Base-by-base conservation (phyloP, 2,797 vertebrate genomes). In the Selene dorsalis region DNA sequence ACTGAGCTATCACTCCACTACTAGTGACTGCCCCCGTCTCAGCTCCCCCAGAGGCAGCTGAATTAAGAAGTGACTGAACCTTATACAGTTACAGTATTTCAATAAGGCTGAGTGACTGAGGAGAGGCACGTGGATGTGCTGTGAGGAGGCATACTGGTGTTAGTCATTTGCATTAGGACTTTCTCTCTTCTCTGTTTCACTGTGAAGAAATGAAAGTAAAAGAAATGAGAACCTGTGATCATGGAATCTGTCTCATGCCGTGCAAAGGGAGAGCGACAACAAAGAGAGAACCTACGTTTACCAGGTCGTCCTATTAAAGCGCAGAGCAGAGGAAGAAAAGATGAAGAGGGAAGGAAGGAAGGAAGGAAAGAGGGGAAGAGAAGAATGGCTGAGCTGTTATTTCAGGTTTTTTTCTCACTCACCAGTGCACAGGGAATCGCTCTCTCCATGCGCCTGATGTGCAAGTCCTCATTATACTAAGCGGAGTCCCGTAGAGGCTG, bases 1-100 rank as follows among this genome's bases (percentile, higher is more conserved):
- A 94, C 88, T 85, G 73, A 65, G 81, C 77, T 79, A 91, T 91
- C 86, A 77, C 84, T 75, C 70, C 66, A 18, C 80, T 85, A 84
- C 91, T 80, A 81, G 78, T 62, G 65, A 32, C 69, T 80, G 66
- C 57, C 24, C 61, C 67, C 84, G 38, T 84, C 74, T 61, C 77
- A 80, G 81, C 84, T 85, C 61, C 66, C 77, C 62, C 75, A 60
- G 75, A 90, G 82, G 82, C 67, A 24, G 84, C 75, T 77, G 77
- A 89, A 90, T 91, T 89, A 86, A 87, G 84, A 69, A 69, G 65
- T 63, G 59, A 83, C 80, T 77, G 82, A 88, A 82, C 62, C 68
- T 30, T 80, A 69, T 70, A 80, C 79, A 77, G 85, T 85, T 72
- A 83, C 63, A 60, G 30, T 62, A 62, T 75, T 83, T 83, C 69